Percentiles rank a stretch among this genome's conserved stretches.
Evolutionary conservation across 2,797 vertebrate species (phyloP).

Genomic region (Pseudochirops cupreus): DNA sequence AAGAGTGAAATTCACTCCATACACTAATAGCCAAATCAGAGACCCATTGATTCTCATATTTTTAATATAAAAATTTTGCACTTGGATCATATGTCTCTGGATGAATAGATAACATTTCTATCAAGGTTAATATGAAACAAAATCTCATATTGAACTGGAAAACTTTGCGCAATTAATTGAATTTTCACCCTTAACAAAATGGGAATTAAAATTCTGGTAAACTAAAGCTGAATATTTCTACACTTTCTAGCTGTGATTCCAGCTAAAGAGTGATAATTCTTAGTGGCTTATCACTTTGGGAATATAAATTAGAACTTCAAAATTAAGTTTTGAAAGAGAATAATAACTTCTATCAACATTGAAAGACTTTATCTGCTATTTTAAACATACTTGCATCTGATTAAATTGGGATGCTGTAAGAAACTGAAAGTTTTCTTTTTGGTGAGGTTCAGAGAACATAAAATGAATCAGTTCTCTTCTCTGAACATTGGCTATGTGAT

Average conservation of each 20-base stretch:
- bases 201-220: background rate
- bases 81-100: background rate
- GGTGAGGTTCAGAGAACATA: background rate
- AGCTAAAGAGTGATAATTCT: background rate
- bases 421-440: background rate
- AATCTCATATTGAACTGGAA: background rate
- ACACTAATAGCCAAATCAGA: constrained; percentile 23
- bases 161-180: background rate
- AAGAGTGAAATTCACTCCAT: constrained; percentile 26
- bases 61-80: background rate
- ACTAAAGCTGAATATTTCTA: background rate
- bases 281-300: background rate
- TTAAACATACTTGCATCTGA: background rate
- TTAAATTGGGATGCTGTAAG: background rate
- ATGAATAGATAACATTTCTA: background rate
- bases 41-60: constrained; percentile 24
- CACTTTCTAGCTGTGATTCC: background rate
- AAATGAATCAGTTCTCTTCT: background rate
- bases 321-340: background rate
- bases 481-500: background rate
- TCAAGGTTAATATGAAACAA: background rate
- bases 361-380: background rate
- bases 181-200: background rate
- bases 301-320: background rate
- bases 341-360: background rate